Base-by-base conservation (phyloP, 2,888 invertebrate species). In the Pollenia angustigena region DNA sequence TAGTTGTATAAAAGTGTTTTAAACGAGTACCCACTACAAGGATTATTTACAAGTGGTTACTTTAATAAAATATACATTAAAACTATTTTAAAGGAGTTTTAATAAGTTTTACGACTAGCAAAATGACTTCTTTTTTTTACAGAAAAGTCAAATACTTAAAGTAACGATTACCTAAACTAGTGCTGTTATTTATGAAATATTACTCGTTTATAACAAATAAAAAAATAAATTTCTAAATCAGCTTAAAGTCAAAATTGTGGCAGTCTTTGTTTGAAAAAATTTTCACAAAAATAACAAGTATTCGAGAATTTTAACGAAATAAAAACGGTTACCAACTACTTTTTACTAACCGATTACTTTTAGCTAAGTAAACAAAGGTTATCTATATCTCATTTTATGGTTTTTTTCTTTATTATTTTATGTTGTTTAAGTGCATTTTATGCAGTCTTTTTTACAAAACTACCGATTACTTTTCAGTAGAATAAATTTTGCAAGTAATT, bases 41-140 rank as follows among this genome's bases (percentile, higher is more conserved):
- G 56, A 56, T 4, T 56, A 56, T 23, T 56, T 23, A 23, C 56
- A 56, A 56, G 18, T 56, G 56, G 56, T 56, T 56, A 23, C 56
- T 56, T 56, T n/a, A 1, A 16, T 32, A 6, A 6, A 32, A 32
- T 32, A 6, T 6, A 0, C 32, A 6, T 32, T 32, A 32, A 32
- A 32, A 32, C 23, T 32, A 6, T 23, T 6, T 32, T 32, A 6
- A 32, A 32, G 0, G 32, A 32, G 32, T 32, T 32, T 32, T 32
- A 32, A 32, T 32, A 32, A 32, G 3, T 32, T 32, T 32, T 4
- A 32, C 32, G 32, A 32, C 32, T 32, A 32, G 4, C 32, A 32
- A 32, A 32, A 32, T 4, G 1, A 32, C 4, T 32, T 32, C 4
- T 32, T 32, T 32, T 2, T 32, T 32, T 32, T 32, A 32, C 32